Base-by-base conservation (phyloP, 2,888 invertebrate species). In the Antheraea yamamai region DNA sequence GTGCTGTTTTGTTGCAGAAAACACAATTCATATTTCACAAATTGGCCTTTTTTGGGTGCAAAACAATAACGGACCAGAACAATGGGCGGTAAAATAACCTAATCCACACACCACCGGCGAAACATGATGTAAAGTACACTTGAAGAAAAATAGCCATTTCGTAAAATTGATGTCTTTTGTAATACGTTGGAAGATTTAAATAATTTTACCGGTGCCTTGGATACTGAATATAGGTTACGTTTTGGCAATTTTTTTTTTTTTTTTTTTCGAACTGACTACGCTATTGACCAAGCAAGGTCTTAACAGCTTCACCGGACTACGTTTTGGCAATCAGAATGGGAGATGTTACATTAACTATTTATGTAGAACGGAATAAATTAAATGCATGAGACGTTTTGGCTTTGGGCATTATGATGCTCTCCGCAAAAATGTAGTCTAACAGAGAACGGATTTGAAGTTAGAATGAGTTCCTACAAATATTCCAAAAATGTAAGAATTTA, bases 41-140 rank as follows among this genome's bases (percentile, higher is more conserved):
- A 85, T 83, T 79, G 78, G 73, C 77, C 82, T 81, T 81, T 84
- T 80, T 80, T 80, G 77, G 39, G 30, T 75, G 35, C 76, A 79
- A 80, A 87, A 86, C 87, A 86, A 87, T 86, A 82, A 83, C 80
- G 76, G 70, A 74, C 73, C 70, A 77, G 80, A 87, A 87, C 86
- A 87, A 87, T 87, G 80, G 86, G 75, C n/a, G 75, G 76, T 77
- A 79, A 79, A 81, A 73, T 75, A 72, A 76, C 75, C 78, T 79
- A 79, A 79, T 75, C 74, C 74, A 77, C 78, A 78, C 78, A 79
- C 79, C 78, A 79, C 73, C 39, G 39, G 78, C 23, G 75, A 76
- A 76, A 79, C 75, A 76, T 76, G 75, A 75, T 78, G 78, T 78
- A 80, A 78, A 39, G 18, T 68, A 10, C n/a, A 39, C 20, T 26